Percentiles rank a stretch among this genome's conserved stretches.
phyloP scores from a whole-genome alignment of 2,113 vertebrate species.

The Stegastes partitus region DNA sequence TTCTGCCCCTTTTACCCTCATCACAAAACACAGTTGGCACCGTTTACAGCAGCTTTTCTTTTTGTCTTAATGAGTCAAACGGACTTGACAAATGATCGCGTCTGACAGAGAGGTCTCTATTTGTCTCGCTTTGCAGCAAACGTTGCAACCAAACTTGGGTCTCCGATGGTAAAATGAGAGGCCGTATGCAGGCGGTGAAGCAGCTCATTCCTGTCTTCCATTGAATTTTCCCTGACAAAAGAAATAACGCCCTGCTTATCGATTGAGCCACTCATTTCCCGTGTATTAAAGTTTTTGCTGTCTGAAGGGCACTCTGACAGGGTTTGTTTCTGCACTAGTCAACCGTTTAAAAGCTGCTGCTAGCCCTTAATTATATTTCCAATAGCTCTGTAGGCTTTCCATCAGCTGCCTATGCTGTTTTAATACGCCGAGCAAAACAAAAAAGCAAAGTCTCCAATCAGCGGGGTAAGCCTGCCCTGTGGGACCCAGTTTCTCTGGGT shows the following conservation, averaged over 20 bases:
- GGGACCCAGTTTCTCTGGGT: slow-evolving; percentile 76
- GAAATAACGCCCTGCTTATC: slow-evolving; percentile 74
- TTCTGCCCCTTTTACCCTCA: slow-evolving; percentile 22
- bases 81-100: slow-evolving; percentile 64
- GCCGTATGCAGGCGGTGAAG: slow-evolving; percentile 53
- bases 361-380: slow-evolving; percentile 85
- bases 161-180: slow-evolving; percentile 64
- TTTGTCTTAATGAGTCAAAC: slow-evolving; percentile 75
- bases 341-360: slow-evolving; percentile 83
- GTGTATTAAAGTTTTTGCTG: slow-evolving; percentile 77
- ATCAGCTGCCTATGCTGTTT: slow-evolving; percentile 69
- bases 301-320: slow-evolving; percentile 74
- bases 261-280: slow-evolving; percentile 77
- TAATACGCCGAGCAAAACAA: slow-evolving; percentile 78
- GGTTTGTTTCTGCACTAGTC: slow-evolving; percentile 83
- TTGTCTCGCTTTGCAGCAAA: slow-evolving; percentile 58
- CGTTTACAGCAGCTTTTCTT: slow-evolving; percentile 57
- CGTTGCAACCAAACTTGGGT: slow-evolving; percentile 53
- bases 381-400: slow-evolving; percentile 79
- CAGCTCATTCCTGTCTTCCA: slow-evolving; percentile 61
- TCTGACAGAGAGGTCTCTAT: slow-evolving; percentile 50
- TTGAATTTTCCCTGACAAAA: slow-evolving; percentile 68
- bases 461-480: slow-evolving; percentile 65
- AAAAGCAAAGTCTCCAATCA: slow-evolving; percentile 76
- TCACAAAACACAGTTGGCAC: slow-evolving; percentile 14